Percentiles rank a stretch among this genome's conserved stretches.
phyloP scores from a whole-genome alignment of 1,140 invertebrate genomes.

The Pantala flavescens region DNA sequence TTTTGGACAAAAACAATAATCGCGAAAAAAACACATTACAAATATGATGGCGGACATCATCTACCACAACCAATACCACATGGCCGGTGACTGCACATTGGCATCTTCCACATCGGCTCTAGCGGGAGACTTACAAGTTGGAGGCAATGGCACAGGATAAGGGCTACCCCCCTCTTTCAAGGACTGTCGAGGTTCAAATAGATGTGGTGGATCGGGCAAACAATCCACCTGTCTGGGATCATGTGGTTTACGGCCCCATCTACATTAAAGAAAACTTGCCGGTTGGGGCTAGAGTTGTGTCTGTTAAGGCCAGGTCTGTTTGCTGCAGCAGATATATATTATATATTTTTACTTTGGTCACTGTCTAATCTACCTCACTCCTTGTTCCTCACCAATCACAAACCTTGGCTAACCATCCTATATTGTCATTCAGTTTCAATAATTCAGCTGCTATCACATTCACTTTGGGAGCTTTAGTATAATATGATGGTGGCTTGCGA shows the following conservation, averaged over 20 bases:
- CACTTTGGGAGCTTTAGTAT: not conserved
- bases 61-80: conserved; percentile 3
- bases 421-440: not conserved
- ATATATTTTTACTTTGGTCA: conserved; percentile 11
- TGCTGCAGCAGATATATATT: conserved; percentile 8
- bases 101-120: conserved; percentile 25
- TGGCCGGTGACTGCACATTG: not conserved
- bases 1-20: conserved; percentile 4
- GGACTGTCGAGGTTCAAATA: conserved; percentile 92
- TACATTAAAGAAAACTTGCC: conserved; percentile 94
- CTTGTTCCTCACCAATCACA: not conserved
- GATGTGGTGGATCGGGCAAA: conserved; percentile 94
- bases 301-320: conserved; percentile 94
- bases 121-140: conserved; percentile 94
- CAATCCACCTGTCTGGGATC: conserved; percentile 94
- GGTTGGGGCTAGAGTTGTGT: conserved; percentile 91
- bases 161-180: conserved; percentile 82
- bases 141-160: conserved; percentile 94
- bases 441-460: conserved; percentile 8
- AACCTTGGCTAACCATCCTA: not conserved
- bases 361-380: not conserved
- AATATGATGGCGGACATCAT: conserved; percentile 7
- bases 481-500: not conserved
- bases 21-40: conserved; percentile 13
- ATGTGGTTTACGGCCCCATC: conserved; percentile 89